These are phyloP conservation scores for Phenganax stokvisi DNA, from an alignment of 92 coral and sea anemone genomes.

Conservation along the genomic window DNA sequence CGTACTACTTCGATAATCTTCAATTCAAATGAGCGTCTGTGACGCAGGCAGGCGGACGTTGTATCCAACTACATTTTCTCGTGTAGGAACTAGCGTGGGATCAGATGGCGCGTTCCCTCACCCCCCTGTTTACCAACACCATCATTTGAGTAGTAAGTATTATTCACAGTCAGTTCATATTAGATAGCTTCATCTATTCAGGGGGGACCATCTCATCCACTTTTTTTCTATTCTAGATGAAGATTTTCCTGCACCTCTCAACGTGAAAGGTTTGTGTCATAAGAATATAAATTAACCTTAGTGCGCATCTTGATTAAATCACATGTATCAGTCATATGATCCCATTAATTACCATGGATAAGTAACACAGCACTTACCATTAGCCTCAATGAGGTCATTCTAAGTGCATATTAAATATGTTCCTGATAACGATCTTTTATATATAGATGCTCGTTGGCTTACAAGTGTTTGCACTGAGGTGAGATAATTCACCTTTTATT, in stretches of 20 bases:
- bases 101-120: neutral
- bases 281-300: neutral
- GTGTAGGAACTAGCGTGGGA: neutral
- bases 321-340: too few relatives aligned
- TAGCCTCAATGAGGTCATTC: neutral
- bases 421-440: neutral
- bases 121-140: neutral
- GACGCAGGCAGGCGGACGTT: too few relatives aligned
- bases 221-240: neutral
- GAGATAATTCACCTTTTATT: neutral
- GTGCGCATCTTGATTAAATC: too few relatives aligned
- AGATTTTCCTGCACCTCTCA: conserved; percentile 5
- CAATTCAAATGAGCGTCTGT: too few relatives aligned
- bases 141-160: neutral
- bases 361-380: too few relatives aligned
- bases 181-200: neutral
- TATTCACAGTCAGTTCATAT: neutral
- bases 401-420: too few relatives aligned
- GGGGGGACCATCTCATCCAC: too few relatives aligned
- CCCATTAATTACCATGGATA: too few relatives aligned
- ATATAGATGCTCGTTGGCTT: conserved; percentile 10
- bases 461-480: conserved; percentile 13
- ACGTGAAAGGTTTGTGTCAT: conserved; percentile 1
- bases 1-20: too few relatives aligned
- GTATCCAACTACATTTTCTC: too few relatives aligned